Evolutionary conservation across 2,113 vertebrate genomes (phyloP).

Genomic region (Pampusana beccarii): DNA sequence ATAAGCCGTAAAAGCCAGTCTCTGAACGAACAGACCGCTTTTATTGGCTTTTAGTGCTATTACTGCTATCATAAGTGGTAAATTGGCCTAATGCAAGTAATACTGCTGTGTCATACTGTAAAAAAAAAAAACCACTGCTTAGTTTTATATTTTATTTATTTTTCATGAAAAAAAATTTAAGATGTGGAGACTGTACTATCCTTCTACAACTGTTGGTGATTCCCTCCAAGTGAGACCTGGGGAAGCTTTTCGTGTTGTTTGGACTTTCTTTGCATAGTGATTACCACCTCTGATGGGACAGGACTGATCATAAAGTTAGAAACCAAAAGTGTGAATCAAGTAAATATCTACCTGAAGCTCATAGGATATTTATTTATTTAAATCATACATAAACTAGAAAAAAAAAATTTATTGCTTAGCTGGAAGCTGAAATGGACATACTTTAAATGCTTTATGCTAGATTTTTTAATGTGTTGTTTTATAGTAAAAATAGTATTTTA

Average conservation of each 20-base stretch:
- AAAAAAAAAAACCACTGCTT: slow-evolving; percentile 45
- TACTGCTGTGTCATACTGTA: slow-evolving; percentile 78
- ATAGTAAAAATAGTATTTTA: not conserved
- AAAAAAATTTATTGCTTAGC: not conserved
- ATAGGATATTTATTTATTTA: not conserved
- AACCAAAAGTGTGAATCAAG: not conserved
- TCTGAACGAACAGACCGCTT: slow-evolving; percentile 76
- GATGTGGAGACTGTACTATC: not conserved
- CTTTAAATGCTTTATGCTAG: not conserved
- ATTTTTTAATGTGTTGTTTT: not conserved
- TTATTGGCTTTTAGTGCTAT: slow-evolving; percentile 84
- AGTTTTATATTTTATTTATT: slow-evolving; percentile 72
- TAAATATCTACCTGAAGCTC: not conserved
- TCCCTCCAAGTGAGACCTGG: not conserved
- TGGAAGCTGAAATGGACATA: not conserved
- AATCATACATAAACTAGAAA: not conserved
- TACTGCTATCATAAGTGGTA: slow-evolving; percentile 80
- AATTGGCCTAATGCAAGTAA: slow-evolving; percentile 81
- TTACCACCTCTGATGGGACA: not conserved
- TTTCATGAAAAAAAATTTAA: slow-evolving; percentile 38
- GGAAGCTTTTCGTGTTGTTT: not conserved
- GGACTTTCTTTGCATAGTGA: not conserved
- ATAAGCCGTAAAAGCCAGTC: slow-evolving; percentile 79
- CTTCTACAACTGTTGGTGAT: not conserved
- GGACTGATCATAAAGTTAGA: not conserved